These are phyloP conservation scores for Adela reaumurella DNA, from an alignment of 2,888 invertebrate genomes.

Conservation along the genomic window DNA sequence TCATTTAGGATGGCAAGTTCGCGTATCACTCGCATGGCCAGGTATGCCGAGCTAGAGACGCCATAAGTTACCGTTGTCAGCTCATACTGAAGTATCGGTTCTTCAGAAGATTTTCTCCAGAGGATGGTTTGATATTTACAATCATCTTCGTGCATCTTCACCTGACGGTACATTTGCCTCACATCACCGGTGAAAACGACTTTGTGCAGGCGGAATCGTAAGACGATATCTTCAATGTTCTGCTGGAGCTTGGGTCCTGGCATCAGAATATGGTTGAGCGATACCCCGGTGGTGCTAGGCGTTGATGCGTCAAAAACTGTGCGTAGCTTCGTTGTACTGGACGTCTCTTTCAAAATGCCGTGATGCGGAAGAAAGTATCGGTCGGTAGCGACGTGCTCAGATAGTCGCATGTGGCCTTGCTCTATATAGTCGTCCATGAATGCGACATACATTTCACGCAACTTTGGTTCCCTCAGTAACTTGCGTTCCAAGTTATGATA, in stretches of 20 bases:
- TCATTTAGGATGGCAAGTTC: constrained; percentile 9
- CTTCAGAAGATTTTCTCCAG: constrained; percentile 12
- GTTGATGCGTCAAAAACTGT: constrained; percentile 9
- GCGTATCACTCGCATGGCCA: constrained; percentile 8
- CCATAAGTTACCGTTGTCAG: constrained; percentile 14
- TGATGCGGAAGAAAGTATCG: constrained; percentile 7
- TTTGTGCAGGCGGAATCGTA: constrained; percentile 11
- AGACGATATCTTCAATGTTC: constrained; percentile 12
- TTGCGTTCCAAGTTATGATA: constrained; percentile 5
- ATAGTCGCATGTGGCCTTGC: background rate
- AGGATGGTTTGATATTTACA: constrained; percentile 12
- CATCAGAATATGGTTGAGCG: constrained; percentile 11
- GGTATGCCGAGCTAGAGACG: constrained; percentile 9
- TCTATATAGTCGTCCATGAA: background rate
- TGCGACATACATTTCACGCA: background rate
- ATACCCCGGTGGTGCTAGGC: background rate
- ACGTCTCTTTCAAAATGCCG: constrained; percentile 7
- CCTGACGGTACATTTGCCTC: constrained; percentile 14
- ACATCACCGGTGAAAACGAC: constrained; percentile 15
- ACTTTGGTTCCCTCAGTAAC: background rate
- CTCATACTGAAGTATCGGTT: constrained; percentile 11
- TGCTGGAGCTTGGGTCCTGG: constrained; percentile 12
- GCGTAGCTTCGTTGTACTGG: constrained; percentile 7
- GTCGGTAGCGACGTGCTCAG: background rate
- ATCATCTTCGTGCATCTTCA: constrained; percentile 10